phyloP scores from a whole-genome alignment of 2,113 vertebrate species.

The Zootoca vivipara region DNA sequence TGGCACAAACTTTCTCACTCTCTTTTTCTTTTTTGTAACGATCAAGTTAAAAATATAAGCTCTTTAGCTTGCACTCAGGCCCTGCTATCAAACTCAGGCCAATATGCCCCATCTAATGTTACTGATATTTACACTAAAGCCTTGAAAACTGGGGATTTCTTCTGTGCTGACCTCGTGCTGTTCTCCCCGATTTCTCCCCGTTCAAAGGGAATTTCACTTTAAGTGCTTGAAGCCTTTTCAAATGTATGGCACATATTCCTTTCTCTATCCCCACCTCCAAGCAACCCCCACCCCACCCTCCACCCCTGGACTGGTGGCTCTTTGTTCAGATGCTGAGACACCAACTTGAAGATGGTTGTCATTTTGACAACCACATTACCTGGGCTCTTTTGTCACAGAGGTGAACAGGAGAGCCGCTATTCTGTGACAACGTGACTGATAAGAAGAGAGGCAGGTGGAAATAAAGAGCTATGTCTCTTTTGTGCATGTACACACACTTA shows the following conservation, averaged over 20 bases:
- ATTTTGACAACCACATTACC: conserved; percentile 26
- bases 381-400: conserved; percentile 8
- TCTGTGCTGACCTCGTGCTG: conserved; percentile 19
- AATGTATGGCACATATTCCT: conserved; percentile 43
- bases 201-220: conserved; percentile 45
- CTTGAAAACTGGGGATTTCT: background rate
- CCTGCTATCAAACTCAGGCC: conserved; percentile 24
- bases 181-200: conserved; percentile 33
- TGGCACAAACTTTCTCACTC: background rate
- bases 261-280: background rate
- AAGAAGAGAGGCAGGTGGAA: conserved; percentile 2
- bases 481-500: background rate
- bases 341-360: background rate
- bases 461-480: conserved; percentile 24
- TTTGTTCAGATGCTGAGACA: background rate
- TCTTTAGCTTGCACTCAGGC: conserved; percentile 6
- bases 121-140: conserved; percentile 29
- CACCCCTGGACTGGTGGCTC: background rate
- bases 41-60: conserved; percentile 22
- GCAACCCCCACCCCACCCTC: background rate
- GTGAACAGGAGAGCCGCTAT: conserved; percentile 10
- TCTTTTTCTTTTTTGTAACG: conserved; percentile 15
- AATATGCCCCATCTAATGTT: conserved; percentile 21
- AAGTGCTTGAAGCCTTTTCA: conserved; percentile 27
- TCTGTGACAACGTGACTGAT: conserved; percentile 16